A percentile compares a stretch with the other conserved stretches of the same genome.
Conservation (phyloP, 1,140 invertebrate species). For the Drosophila busckii region DNA sequence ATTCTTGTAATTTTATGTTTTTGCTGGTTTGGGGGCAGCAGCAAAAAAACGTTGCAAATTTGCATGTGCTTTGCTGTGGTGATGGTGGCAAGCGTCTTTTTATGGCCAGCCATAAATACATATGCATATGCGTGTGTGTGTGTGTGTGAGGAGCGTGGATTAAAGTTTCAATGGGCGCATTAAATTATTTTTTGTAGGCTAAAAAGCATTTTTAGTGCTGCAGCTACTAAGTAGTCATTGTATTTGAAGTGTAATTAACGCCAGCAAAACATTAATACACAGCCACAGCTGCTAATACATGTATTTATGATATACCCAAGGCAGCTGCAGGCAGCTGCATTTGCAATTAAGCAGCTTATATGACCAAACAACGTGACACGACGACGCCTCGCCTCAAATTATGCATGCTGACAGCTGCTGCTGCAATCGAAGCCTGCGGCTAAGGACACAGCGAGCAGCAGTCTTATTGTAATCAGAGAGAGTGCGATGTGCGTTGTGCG, state of each 20-base stretch:
- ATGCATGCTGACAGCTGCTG: neutral
- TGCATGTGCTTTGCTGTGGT: conserved; percentile 30
- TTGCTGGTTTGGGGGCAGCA: too few species aligned
- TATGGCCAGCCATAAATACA: conserved; percentile 39
- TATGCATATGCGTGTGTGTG: too few species aligned
- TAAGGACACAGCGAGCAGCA: too few species aligned
- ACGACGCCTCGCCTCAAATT: conserved; percentile 15
- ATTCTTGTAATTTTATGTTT: conserved; percentile 47
- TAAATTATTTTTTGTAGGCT: conserved; percentile 20
- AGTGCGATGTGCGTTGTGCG: neutral
- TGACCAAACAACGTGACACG: conserved; percentile 20
- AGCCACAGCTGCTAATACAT: conserved; percentile 41
- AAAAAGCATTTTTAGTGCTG: conserved; percentile 29
- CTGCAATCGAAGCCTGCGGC: neutral
- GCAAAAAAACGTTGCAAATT: conserved; percentile 42
- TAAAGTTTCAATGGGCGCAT: conserved; percentile 32
- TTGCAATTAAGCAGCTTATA: conserved; percentile 64
- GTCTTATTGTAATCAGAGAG: too few species aligned
- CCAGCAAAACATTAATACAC: neutral
- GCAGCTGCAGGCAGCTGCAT: conserved; percentile 37
- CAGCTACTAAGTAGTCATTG: conserved; percentile 5
- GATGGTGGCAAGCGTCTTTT: conserved; percentile 15
- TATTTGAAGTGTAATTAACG: conserved; percentile 52
- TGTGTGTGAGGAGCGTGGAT: too few species aligned
- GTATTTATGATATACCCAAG: conserved; percentile 28